These are phyloP conservation scores for Caenorhabditis latens DNA, from an alignment of 1,140 invertebrate species.

Conservation along the genomic window DNA sequence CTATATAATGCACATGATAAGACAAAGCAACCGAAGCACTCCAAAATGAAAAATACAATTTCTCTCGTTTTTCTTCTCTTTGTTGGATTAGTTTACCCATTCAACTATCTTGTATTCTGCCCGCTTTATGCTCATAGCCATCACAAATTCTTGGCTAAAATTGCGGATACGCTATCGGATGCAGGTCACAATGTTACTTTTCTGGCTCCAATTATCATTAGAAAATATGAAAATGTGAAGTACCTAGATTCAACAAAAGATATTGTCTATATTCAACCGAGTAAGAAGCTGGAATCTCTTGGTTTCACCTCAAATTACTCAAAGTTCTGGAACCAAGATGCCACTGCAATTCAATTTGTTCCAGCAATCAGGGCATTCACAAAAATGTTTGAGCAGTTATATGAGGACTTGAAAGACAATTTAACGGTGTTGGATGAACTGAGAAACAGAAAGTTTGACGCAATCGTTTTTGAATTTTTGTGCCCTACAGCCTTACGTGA, in stretches of 20 bases:
- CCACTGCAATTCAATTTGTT: constrained; percentile 22
- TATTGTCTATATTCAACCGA: constrained; percentile 8
- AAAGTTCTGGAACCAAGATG: constrained; percentile 7
- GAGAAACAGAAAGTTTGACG: background rate
- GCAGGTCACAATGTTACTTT: constrained; percentile 35
- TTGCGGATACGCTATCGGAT: background rate
- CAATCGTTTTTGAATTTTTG: background rate
- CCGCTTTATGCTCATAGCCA: constrained; percentile 28
- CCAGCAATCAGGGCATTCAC: constrained; percentile 13
- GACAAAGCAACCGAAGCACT: background rate
- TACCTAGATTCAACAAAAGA: constrained; percentile 20
- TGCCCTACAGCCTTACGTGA: background rate
- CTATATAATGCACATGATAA: background rate
- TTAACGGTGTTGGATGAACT: constrained; percentile 13
- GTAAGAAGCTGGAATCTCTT: constrained; percentile 31
- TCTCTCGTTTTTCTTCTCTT: background rate
- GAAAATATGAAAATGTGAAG: constrained; percentile 30
- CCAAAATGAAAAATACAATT: background rate
- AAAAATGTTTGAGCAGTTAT: constrained; percentile 1
- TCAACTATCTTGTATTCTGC: constrained; percentile 25
- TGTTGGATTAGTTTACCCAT: background rate
- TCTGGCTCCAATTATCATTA: constrained; percentile 4
- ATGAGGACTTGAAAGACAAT: constrained; percentile 17
- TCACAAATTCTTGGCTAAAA: constrained; percentile 25
- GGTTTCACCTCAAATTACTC: constrained; percentile 3